These are phyloP conservation scores for Parus major DNA, from an alignment of 2,113 vertebrate species.

Conservation along the genomic window DNA sequence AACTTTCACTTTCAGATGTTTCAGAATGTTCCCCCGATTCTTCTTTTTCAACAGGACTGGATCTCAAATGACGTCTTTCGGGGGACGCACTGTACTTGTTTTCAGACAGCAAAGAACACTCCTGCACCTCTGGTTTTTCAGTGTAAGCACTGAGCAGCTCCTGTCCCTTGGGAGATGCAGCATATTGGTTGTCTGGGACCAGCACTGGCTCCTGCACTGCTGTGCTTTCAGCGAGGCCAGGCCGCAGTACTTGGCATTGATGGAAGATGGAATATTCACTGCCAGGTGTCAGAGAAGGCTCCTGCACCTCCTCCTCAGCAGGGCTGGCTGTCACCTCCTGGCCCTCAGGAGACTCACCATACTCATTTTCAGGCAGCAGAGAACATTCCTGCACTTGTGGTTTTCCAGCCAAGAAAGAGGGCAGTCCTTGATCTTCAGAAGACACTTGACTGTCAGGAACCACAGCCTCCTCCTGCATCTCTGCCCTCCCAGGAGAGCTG, in stretches of 20 bases:
- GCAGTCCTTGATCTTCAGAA: not conserved
- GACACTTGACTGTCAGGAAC: slow-evolving; percentile 17
- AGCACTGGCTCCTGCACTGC: not conserved
- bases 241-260: not conserved
- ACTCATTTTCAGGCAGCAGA: slow-evolving; percentile 65
- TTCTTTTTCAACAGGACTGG: slow-evolving; percentile 17
- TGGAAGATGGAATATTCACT: slow-evolving; percentile 23
- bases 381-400: slow-evolving; percentile 32
- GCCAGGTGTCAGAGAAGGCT: not conserved
- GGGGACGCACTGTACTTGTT: slow-evolving; percentile 31
- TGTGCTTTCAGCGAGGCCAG: not conserved
- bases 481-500: slow-evolving; percentile 10
- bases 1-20: slow-evolving; percentile 75
- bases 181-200: slow-evolving; percentile 40
- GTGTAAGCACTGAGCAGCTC: not conserved
- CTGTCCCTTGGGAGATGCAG: slow-evolving; percentile 41
- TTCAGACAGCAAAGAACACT: slow-evolving; percentile 64
- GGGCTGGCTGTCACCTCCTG: slow-evolving; percentile 7
- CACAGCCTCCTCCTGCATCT: not conserved
- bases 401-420: not conserved
- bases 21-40: slow-evolving; percentile 57
- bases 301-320: not conserved
- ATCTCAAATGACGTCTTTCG: not conserved
- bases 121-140: slow-evolving; percentile 11
- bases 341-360: slow-evolving; percentile 42